Base-by-base conservation (phyloP, 2,888 invertebrate genomes). In the Stenolophus ochropezus region DNA sequence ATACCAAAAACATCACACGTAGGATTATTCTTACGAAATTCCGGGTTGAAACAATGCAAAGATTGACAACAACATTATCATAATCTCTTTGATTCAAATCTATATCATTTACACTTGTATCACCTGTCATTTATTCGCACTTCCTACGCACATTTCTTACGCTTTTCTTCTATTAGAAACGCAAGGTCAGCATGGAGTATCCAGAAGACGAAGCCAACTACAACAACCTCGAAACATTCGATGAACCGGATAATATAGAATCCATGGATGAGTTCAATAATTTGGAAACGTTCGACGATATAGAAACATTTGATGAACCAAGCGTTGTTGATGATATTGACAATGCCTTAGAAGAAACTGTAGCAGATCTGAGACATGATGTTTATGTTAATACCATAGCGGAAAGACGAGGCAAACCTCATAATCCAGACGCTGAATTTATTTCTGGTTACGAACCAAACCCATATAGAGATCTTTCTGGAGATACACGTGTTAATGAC, bases 281-380 rank as follows among this genome's bases (percentile, higher is more conserved):
- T n/a, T 83, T 58, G 23, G 58, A 58, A 23, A 33, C 14, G 16
- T 20, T 47, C 4, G 33, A 42, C 8, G 33, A 18, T 18, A n/a
- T 79, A 4, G 73, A 81, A 42, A 42, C 58, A 11, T 51, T 75
- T 20, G 77, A 56, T 4, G 61, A 51, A 61, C n/a, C n/a, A n/a
- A n/a, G n/a, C 83, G 85, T 86, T 61, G 89, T 88, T 82, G 88
- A 87, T 33, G 83, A 89, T 78, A 87, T 85, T 69, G 86, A 88
- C 81, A 90, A 90, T 78, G 77, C 82, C 3, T 61, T 85, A 6
- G 83, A 84, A 8, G 56, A 76, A 58, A 76, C 20, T 14, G 53
- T 11, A 14, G 20, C 11, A 23, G 75, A 75, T 27, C 53, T 75
- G 53, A 75, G 75, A 6, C 53, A 53, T 25, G 75, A 75, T 53